Evolutionary conservation across 2,888 invertebrate genomes (phyloP).

Genomic region (Orthosia gracilis): DNA sequence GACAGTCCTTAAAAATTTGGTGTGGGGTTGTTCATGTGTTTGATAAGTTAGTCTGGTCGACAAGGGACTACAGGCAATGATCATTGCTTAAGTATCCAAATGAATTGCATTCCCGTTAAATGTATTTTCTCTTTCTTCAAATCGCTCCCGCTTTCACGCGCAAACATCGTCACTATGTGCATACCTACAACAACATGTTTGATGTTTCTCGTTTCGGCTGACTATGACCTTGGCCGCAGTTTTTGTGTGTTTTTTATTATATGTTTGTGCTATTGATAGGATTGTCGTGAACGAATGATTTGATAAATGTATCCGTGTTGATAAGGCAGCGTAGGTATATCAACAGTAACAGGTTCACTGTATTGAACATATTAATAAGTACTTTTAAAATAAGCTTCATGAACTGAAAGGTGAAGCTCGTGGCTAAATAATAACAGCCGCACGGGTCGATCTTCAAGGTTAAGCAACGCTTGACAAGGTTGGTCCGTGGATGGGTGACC

Average conservation of each 20-base stretch:
- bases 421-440: too few species aligned
- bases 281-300: background rate
- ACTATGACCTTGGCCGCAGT: slow-evolving; percentile 39
- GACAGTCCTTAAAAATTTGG: too few species aligned
- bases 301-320: slow-evolving; percentile 3
- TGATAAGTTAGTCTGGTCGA: background rate
- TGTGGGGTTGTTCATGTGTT: too few species aligned
- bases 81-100: background rate
- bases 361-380: too few species aligned
- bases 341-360: background rate
- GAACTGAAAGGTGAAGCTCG: too few species aligned
- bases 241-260: background rate
- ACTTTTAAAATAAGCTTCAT: too few species aligned
- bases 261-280: slow-evolving; percentile 15
- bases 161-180: background rate
- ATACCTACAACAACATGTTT: slow-evolving; percentile 22
- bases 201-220: slow-evolving; percentile 27
- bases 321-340: background rate
- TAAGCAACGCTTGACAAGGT: too few species aligned
- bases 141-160: slow-evolving; percentile 19
- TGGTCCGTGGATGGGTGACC: too few species aligned
- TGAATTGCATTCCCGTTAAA: too few species aligned
- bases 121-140: background rate
- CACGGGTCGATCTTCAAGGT: too few species aligned
- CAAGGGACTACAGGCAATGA: background rate